Evolutionary conservation across 2,888 invertebrate genomes (phyloP).

Genomic region (Hermaeophaga mercurialis): DNA sequence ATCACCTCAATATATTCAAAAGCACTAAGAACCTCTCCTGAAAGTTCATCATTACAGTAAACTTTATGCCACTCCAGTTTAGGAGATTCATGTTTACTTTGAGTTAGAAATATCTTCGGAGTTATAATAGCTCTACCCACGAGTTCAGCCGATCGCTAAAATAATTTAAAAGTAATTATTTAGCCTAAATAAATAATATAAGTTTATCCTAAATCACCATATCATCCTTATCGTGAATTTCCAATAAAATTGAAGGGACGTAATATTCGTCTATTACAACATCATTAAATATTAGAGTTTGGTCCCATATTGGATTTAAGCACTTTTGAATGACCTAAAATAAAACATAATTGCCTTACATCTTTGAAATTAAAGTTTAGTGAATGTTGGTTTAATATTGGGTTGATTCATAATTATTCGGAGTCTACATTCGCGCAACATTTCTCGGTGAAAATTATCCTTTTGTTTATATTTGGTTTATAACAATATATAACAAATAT

Average conservation of each 20-base stretch:
- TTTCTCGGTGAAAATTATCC: too few species aligned
- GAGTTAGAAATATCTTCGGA: conserved; percentile 56
- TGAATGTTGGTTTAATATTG: not conserved
- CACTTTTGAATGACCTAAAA: conserved; percentile 49
- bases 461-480: too few species aligned
- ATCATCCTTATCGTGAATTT: conserved; percentile 59
- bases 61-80: conserved; percentile 58
- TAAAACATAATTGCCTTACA: not conserved
- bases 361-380: not conserved
- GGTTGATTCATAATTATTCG: too few species aligned
- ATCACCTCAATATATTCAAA: conserved; percentile 60
- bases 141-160: conserved; percentile 51
- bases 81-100: conserved; percentile 45
- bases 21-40: conserved; percentile 58
- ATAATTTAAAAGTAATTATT: not conserved
- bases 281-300: conserved; percentile 60
- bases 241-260: conserved; percentile 57
- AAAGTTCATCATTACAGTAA: conserved; percentile 49
- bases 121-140: conserved; percentile 56
- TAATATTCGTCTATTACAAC: conserved; percentile 55
- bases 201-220: conserved; percentile 53
- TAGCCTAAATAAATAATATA: too few species aligned
- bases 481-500: too few species aligned
- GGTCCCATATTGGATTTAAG: conserved; percentile 67
- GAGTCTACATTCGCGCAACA: too few species aligned